Conservation (phyloP, 1,140 invertebrate genomes). For the Bombyx mori region DNA sequence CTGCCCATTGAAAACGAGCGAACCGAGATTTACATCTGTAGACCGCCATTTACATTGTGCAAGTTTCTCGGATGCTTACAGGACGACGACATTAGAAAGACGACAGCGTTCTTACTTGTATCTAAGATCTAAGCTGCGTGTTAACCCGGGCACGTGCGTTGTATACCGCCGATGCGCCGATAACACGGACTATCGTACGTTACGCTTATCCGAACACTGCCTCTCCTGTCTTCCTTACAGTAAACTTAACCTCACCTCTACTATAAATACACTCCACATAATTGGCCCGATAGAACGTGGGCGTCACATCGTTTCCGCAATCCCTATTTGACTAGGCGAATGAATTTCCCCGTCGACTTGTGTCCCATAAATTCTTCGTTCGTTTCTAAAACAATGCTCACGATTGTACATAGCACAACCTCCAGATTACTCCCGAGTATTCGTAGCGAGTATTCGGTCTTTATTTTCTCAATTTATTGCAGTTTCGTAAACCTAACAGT, state of each 20-base stretch:
- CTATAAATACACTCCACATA: slow-evolving; percentile 50
- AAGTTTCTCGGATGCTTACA: slow-evolving; percentile 12
- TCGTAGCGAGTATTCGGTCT: no score
- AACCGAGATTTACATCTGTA: slow-evolving; percentile 35
- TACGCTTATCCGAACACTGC: slow-evolving; percentile 38
- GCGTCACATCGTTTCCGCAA: slow-evolving; percentile 14
- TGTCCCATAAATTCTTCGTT: slow-evolving; percentile 9
- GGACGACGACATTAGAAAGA: slow-evolving; percentile 9
- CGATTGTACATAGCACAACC: not conserved
- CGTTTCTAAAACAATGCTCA: slow-evolving; percentile 20
- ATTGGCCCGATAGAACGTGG: slow-evolving; percentile 27
- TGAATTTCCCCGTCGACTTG: slow-evolving; percentile 10
- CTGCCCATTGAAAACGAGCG: slow-evolving; percentile 30
- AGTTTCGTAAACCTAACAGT: slow-evolving; percentile 11
- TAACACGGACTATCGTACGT: slow-evolving; percentile 52
- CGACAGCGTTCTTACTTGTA: slow-evolving; percentile 36
- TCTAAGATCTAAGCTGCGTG: slow-evolving; percentile 31
- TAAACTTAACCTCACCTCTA: slow-evolving; percentile 37
- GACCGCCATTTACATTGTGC: slow-evolving; percentile 25
- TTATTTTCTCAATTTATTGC: slow-evolving; percentile 10
- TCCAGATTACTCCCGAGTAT: no score
- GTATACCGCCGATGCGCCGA: slow-evolving; percentile 41
- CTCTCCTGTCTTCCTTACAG: slow-evolving; percentile 30
- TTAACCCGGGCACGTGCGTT: slow-evolving; percentile 49
- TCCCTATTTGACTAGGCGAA: slow-evolving; percentile 26